phyloP scores from a whole-genome alignment of 2,113 vertebrate genomes.

The Mixornis gularis region DNA sequence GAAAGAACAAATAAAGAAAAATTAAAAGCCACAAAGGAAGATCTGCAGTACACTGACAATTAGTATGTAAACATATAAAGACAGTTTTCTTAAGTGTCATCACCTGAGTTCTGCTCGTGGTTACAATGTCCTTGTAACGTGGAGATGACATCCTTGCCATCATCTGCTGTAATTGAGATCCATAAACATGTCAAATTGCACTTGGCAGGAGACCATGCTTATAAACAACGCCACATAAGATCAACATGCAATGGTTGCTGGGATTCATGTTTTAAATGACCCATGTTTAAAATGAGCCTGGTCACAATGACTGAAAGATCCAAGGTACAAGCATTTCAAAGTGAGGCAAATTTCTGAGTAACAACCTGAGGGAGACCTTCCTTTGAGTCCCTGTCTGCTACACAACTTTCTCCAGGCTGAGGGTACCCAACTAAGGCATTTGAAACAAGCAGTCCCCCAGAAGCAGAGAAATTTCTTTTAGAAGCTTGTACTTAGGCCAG shows the following conservation, averaged over 20 bases:
- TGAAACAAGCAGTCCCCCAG: not conserved
- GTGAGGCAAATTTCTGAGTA: not conserved
- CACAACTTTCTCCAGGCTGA: not conserved
- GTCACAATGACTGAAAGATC: not conserved
- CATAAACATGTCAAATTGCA: slow-evolving; percentile 2
- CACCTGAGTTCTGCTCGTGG: slow-evolving; percentile 59
- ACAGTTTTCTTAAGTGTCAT: slow-evolving; percentile 2
- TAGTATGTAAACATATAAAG: not conserved
- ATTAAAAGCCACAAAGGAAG: slow-evolving; percentile 14
- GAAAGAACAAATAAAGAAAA: not conserved
- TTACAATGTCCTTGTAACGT: slow-evolving; percentile 41
- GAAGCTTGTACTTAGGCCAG: not conserved
- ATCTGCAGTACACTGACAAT: not conserved
- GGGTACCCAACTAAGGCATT: not conserved
- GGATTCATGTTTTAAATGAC: not conserved
- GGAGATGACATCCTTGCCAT: slow-evolving; percentile 36
- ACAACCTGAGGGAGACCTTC: not conserved
- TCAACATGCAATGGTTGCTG: not conserved
- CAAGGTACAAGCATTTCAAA: not conserved
- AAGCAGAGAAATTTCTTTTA: not conserved
- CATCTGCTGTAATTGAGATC: slow-evolving; percentile 55
- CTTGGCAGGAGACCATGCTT: not conserved
- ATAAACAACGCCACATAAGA: not conserved
- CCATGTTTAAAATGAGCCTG: not conserved
- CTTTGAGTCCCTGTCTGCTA: not conserved